Base-by-base conservation (phyloP, 2,888 invertebrate genomes). In the Graphium colonna region DNA sequence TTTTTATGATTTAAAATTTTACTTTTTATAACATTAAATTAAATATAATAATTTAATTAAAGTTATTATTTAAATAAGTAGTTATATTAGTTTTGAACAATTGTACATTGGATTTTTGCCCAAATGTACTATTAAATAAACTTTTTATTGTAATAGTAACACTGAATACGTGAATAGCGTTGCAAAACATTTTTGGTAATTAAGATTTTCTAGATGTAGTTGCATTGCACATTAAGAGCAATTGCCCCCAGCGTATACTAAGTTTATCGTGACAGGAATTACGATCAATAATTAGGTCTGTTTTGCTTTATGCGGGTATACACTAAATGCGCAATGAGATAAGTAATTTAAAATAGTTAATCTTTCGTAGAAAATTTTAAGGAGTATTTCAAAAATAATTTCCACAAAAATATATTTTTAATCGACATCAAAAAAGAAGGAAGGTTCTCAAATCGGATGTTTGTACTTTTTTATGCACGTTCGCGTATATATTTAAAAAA, bases 201-300 rank as follows among this genome's bases (percentile, higher is more conserved):
- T 36, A 36, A 36, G n/a, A 33, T 33, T 36, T 44, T 16, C 44
- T 44, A 44, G 16, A 31, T 28, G 31, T 21, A 44, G 44, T 31
- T 16, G 44, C 31, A 44, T 9, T 44, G 44, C 44, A 44, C 31
- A 44, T 44, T 44, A 44, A 44, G 31, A 44, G 31, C 44, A 33
- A 44, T 44, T 31, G 44, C 44, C 44, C 31, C 44, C 13, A 16
- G 44, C 44, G 44, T 44, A 16, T 44, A 44, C 31, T 44, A 31
- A 44, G 15, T 44, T 44, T 44, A 44, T 36, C 36, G n/a, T 4
- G 36, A 36, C 36, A 12, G 36, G 36, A 36, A 36, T 36, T 12
- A 44, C 45, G 45, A 45, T 45, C 45, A 45, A 45, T 36, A 45
- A 45, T 45, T 17, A 33, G 33, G 16, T 17, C 12, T 10, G 28